Conservation (phyloP, 2,797 vertebrate genomes). For the Chelmon rostratus region DNA sequence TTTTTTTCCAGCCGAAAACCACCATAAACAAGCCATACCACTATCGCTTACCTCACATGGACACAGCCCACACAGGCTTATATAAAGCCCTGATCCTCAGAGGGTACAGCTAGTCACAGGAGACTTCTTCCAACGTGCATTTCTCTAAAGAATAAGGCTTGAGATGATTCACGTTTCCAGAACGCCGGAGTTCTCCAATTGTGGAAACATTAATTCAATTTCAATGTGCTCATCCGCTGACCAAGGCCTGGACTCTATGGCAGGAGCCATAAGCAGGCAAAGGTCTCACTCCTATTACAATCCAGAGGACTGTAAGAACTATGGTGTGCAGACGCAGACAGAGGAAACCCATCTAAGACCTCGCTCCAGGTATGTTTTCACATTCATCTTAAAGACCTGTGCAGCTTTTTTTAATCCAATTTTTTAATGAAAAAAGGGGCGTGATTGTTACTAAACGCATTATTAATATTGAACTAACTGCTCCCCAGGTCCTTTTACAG, state of each 20-base stretch:
- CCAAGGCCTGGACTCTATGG: slow-evolving; percentile 48
- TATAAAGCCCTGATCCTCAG: slow-evolving; percentile 63
- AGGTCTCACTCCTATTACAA: slow-evolving; percentile 78
- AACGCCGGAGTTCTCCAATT: slow-evolving; percentile 62
- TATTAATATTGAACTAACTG: slow-evolving; percentile 8
- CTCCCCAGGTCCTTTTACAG: slow-evolving; percentile 83
- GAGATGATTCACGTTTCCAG: slow-evolving; percentile 74
- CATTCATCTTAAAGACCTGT: not conserved
- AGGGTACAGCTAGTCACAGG: slow-evolving; percentile 23
- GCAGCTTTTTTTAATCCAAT: not conserved
- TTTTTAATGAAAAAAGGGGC: not conserved
- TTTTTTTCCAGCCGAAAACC: slow-evolving; percentile 42
- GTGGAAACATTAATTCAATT: slow-evolving; percentile 64
- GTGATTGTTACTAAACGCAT: not conserved
- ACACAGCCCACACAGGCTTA: slow-evolving; percentile 47
- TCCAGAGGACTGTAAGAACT: slow-evolving; percentile 62
- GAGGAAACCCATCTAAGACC: slow-evolving; percentile 71
- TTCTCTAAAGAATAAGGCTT: slow-evolving; percentile 8
- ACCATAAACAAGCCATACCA: slow-evolving; percentile 69
- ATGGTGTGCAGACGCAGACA: slow-evolving; percentile 41
- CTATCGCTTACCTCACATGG: slow-evolving; percentile 44
- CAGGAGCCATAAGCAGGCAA: slow-evolving; percentile 59
- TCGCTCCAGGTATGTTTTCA: slow-evolving; percentile 79
- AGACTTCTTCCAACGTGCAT: slow-evolving; percentile 1
- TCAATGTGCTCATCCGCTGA: slow-evolving; percentile 37